These are phyloP conservation scores for Hypsopygia costalis DNA, from an alignment of 2,888 invertebrate genomes.

Conservation along the genomic window DNA sequence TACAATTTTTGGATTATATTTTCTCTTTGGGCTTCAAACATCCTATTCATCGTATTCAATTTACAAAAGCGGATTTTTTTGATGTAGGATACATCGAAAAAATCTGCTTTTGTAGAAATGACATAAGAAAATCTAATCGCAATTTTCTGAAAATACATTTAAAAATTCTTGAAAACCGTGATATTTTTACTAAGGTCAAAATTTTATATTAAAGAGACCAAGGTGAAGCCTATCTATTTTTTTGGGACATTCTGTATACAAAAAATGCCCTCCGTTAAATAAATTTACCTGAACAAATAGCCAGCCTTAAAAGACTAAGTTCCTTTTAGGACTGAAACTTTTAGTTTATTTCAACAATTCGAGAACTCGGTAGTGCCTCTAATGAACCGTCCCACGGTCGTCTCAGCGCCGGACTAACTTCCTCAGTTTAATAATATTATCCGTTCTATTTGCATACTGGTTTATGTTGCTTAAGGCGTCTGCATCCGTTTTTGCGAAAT, in stretches of 20 bases:
- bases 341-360: slow-evolving; percentile 23
- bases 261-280: no score
- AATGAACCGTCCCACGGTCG: slow-evolving; percentile 52
- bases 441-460: slow-evolving; percentile 45
- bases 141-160: no score
- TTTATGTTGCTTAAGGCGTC: slow-evolving; percentile 33
- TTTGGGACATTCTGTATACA: no score
- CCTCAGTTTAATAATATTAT: slow-evolving; percentile 29
- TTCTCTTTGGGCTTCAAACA: no score
- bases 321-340: background rate
- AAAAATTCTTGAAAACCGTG: background rate
- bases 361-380: slow-evolving; percentile 23
- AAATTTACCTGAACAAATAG: background rate
- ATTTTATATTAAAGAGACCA: no score
- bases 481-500: background rate
- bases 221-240: no score
- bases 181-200: background rate
- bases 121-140: no score
- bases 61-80: no score
- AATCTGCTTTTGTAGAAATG: no score
- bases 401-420: slow-evolving; percentile 46
- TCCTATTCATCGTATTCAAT: no score
- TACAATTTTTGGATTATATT: no score
- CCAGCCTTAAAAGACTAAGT: background rate
- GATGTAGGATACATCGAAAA: no score